Evolutionary conservation across 2,113 vertebrate species (phyloP).

Genomic region (Drymodes brunneopygia): DNA sequence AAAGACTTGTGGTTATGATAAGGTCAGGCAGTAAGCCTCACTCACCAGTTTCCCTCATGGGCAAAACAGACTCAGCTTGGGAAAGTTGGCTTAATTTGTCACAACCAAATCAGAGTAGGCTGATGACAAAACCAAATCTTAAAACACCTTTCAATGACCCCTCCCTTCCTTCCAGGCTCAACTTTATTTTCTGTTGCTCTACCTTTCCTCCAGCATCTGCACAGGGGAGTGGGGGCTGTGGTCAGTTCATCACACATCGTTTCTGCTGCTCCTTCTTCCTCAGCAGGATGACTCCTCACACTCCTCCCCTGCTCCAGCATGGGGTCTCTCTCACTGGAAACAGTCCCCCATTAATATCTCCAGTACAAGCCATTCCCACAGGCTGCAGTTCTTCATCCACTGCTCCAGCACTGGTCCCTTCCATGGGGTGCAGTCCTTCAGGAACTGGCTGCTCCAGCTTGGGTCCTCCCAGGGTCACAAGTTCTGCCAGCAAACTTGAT

Average conservation of each 20-base stretch:
- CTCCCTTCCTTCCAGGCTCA: background rate
- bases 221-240: background rate
- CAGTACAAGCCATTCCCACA: background rate
- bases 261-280: background rate
- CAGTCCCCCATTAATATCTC: background rate
- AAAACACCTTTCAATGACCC: background rate
- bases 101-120: background rate
- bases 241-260: background rate
- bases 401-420: background rate
- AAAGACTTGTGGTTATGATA: accelerated
- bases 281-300: background rate
- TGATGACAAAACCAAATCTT: background rate
- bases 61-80: background rate
- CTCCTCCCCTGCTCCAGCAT: background rate
- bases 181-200: too few species aligned
- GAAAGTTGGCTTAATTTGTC: background rate
- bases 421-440: background rate
- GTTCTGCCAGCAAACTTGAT: background rate
- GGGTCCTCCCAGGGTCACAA: background rate
- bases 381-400: background rate
- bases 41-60: background rate
- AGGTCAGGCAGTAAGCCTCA: background rate
- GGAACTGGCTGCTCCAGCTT: background rate
- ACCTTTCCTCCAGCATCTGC: too few species aligned
- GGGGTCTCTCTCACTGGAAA: background rate